Evolutionary conservation across 2,113 vertebrate species (phyloP).

Genomic region (Ptyas mucosa): DNA sequence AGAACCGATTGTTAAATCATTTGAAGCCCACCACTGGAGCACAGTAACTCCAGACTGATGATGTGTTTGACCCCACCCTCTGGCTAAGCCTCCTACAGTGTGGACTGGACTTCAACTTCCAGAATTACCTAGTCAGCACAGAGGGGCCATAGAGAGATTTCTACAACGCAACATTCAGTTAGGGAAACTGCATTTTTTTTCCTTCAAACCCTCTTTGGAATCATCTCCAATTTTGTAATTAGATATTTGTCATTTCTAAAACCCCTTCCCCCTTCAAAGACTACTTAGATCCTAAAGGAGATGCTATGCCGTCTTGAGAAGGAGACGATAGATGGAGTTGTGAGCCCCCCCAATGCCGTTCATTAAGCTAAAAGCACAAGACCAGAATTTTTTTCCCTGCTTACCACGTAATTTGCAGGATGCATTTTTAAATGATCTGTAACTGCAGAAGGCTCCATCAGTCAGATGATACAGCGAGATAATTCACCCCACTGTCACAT

Average conservation of each 20-base stretch:
- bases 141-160: background rate
- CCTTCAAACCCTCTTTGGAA: background rate
- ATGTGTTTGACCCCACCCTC: background rate
- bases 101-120: background rate
- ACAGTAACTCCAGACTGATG: background rate
- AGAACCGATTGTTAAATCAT: too few relatives aligned
- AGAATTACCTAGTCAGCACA: background rate
- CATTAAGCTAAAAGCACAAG: conserved; percentile 52
- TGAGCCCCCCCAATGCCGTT: conserved; percentile 72
- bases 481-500: conserved; percentile 89
- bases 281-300: conserved; percentile 75
- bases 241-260: background rate
- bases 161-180: background rate
- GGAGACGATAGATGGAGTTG: conserved; percentile 69
- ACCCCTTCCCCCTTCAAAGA: conserved; percentile 78
- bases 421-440: conserved; percentile 84
- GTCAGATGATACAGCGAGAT: conserved; percentile 88
- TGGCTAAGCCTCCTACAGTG: background rate
- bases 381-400: conserved; percentile 71
- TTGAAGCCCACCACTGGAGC: background rate
- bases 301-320: conserved; percentile 70
- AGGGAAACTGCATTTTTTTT: background rate
- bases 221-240: background rate
- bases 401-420: conserved; percentile 82
- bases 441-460: conserved; percentile 83